Evolutionary conservation across 1,140 invertebrate genomes (phyloP).

Genomic region (Hermetia illucens): DNA sequence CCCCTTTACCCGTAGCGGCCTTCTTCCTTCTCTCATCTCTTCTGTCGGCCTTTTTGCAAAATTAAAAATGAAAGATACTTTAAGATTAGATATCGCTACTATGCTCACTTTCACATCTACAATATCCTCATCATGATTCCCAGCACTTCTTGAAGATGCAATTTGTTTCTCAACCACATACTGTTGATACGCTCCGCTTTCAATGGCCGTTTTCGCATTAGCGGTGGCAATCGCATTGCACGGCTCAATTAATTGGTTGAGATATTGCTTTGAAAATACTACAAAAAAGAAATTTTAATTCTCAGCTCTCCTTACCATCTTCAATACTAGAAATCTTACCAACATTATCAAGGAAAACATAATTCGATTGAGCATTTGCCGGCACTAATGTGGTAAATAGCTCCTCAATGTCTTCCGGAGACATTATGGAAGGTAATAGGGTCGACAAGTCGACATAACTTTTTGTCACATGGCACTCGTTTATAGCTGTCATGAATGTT

Average conservation of each 20-base stretch:
- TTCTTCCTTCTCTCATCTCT: slow-evolving; percentile 82
- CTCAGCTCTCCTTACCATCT: neutral
- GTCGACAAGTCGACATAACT: slow-evolving; percentile 67
- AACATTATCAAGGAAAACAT: slow-evolving; percentile 36
- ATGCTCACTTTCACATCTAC: slow-evolving; percentile 7
- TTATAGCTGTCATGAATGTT: slow-evolving; percentile 47
- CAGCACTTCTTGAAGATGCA: slow-evolving; percentile 16
- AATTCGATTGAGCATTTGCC: slow-evolving; percentile 35
- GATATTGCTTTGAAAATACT: slow-evolving; percentile 47
- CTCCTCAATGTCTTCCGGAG: slow-evolving; percentile 55
- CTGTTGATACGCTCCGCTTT: slow-evolving; percentile 49
- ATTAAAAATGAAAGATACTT: slow-evolving; percentile 17
- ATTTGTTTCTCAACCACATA: slow-evolving; percentile 45
- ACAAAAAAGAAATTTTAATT: slow-evolving; percentile 1
- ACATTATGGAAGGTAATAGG: slow-evolving; percentile 66
- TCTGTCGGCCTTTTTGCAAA: slow-evolving; percentile 51
- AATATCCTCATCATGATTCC: slow-evolving; percentile 13
- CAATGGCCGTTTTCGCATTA: slow-evolving; percentile 57
- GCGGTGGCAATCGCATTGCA: slow-evolving; percentile 53
- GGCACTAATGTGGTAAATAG: slow-evolving; percentile 51
- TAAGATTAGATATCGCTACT: slow-evolving; percentile 13
- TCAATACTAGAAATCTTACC: slow-evolving; percentile 22
- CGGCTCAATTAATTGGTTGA: slow-evolving; percentile 51
- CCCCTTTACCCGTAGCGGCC: slow-evolving; percentile 68
- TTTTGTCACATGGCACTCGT: slow-evolving; percentile 63